Evolutionary conservation across 2,888 invertebrate species (phyloP), one percentile per base, ranked within the genome.

Genomic region (Trichogramma evanescens): DNA sequence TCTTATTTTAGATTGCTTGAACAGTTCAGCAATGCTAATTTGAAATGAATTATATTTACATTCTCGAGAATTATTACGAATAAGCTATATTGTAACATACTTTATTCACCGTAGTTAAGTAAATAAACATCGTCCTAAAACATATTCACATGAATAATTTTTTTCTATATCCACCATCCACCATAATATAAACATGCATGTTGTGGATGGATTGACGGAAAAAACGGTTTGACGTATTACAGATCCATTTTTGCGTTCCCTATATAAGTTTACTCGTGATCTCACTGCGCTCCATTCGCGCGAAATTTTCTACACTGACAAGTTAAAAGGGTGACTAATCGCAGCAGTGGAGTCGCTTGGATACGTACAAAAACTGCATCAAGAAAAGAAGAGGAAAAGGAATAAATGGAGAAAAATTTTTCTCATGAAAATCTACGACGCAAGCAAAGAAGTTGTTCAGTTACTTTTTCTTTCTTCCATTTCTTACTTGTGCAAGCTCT

Each of bases 381-480:
- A 50, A 58, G 39, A 50, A 41, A 6, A 26, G 26, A 26, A 26
- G 26, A 26, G 26, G 26, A 26, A 26, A 26, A 26, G 26, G 26
- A 26, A 26, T 26, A 26, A 26, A 26, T 2, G 26, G 41, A 50
- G 40, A 13, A 59, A 61, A 61, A 54, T 51, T 55, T 48, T 49
- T 54, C 61, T 45, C 58, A 59, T 56, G 58, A 56, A 61, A 63
- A 61, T 61, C 39, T 53, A 53, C 56, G 59, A 58, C 51, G 54
- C 45, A 42, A 53, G 38, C 39, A 58, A 48, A 46, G 46, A 26
- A 26, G 26, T 26, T 26, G 26, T 26, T 26, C 26, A 26, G 26
- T 26, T 26, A 26, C 26, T 56, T 52, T 50, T 48, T 48, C 48
- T 59, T 38, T 13, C 45, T 58, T 46, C 54, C 54, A 54, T 48